Evolutionary conservation across 2,113 vertebrate genomes (phyloP), one percentile per base, ranked within the genome.

Genomic region (Cottus gobio): DNA sequence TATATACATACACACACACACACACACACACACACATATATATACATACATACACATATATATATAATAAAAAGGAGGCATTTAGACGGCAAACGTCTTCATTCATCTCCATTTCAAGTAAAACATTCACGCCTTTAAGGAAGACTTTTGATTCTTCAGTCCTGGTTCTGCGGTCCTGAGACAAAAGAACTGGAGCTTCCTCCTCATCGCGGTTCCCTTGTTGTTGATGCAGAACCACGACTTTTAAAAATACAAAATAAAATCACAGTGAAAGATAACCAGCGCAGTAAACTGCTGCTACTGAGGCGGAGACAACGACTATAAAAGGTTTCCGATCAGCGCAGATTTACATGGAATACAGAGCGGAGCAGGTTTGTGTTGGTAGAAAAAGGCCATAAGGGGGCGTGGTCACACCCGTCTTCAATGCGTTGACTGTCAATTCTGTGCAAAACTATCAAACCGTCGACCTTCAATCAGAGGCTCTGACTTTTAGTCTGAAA

Each of bases 181-280:
- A n/a, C n/a, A n/a, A n/a, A n/a, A n/a, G n/a, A n/a, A n/a, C n/a
- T n/a, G n/a, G n/a, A n/a, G n/a, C n/a, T n/a, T n/a, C n/a, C n/a
- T n/a, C n/a, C n/a, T n/a, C n/a, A n/a, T n/a, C n/a, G n/a, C n/a
- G n/a, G 50, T 68, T 79, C 81, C 75, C 39, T 83, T 56, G 58
- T 75, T 56, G n/a, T 31, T 67, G 44, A 62, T 46, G 26, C 28
- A 67, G 42, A 86, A 76, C 71, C 52, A 42, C 48, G 42, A 50
- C 7, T 77, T 34, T 70, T 7, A 2, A 73, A 28, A 44, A 37
- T 37, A 34, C 4, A 34, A 34, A 34, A 6, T 16, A 16, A 73
- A 28, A 44, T n/a, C 3, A 61, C 37, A 56, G 24, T 42, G 16
- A 34, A 37, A 37, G 7, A 39, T n/a, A n/a, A n/a, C n/a, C n/a